Conservation (phyloP, 2,113 vertebrate species). For the Oriolus oriolus region DNA sequence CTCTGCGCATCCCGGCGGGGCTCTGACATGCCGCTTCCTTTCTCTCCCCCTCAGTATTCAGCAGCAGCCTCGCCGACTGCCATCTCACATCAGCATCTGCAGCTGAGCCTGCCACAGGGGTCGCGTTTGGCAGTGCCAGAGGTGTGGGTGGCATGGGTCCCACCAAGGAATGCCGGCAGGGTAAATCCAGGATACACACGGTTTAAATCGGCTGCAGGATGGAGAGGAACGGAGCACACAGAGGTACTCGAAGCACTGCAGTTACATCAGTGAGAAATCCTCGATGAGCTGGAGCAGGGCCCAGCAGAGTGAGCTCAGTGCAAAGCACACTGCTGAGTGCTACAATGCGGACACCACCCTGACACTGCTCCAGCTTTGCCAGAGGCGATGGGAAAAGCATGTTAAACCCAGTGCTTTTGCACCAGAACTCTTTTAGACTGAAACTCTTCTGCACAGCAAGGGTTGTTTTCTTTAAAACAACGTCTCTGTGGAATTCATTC, state of each 20-base stretch:
- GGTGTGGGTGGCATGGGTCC: not conserved
- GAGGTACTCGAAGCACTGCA: not conserved
- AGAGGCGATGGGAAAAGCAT: not conserved
- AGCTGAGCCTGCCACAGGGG: rapidly evolving
- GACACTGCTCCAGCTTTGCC: not conserved
- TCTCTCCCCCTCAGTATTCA: not conserved
- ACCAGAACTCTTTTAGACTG: too few species aligned
- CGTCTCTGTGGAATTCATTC: rapidly evolving
- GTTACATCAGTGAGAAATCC: not conserved
- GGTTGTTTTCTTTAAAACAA: not conserved
- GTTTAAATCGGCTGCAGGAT: not conserved
- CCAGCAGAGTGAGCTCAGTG: not conserved
- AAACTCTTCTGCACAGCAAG: not conserved
- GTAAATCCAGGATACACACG: rapidly evolving
- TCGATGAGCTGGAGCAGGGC: not conserved
- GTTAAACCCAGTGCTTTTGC: not conserved
- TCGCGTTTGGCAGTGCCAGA: not conserved
- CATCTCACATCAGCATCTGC: not conserved
- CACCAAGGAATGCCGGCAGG: not conserved
- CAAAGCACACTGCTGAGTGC: not conserved
- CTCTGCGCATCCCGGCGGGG: not conserved
- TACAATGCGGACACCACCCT: rapidly evolving
- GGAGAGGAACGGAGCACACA: rapidly evolving
- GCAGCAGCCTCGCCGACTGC: not conserved
- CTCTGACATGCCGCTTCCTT: not conserved